phyloP scores from a whole-genome alignment of 2,797 vertebrate genomes.

The Tapera naevia region DNA sequence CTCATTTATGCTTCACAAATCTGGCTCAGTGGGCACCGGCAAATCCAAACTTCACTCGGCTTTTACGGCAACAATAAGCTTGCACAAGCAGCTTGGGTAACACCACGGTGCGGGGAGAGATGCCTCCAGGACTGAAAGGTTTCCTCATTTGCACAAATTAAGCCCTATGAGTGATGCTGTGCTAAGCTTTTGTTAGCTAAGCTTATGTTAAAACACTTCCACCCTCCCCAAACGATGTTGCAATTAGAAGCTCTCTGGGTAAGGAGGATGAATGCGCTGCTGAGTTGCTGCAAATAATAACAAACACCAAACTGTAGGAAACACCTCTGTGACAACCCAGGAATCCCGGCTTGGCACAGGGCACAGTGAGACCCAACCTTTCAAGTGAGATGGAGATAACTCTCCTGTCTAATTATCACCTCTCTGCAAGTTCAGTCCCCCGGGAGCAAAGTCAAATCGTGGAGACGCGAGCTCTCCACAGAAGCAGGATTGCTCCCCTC shows the following conservation, averaged over 20 bases:
- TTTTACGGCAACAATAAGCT: background rate
- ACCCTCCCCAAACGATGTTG: background rate
- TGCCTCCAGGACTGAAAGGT: background rate
- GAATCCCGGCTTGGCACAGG: background rate
- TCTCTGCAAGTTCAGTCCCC: background rate
- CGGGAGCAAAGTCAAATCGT: background rate
- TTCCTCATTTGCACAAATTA: conserved; percentile 4
- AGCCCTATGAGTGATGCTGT: background rate
- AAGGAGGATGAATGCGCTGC: background rate
- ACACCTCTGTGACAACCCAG: background rate
- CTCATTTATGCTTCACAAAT: conserved; percentile 40
- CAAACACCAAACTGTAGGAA: background rate
- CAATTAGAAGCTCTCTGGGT: background rate
- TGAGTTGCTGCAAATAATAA: background rate
- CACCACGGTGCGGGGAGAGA: accelerated
- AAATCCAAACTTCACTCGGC: conserved; percentile 4
- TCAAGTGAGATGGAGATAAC: background rate
- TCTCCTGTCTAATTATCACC: background rate
- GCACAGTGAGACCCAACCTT: background rate
- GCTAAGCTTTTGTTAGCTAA: background rate
- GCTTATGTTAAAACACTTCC: background rate
- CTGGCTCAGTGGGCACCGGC: conserved; percentile 3
- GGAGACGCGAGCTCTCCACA: background rate
- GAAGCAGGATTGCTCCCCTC: background rate
- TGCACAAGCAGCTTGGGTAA: background rate